Percentiles rank a stretch among this genome's conserved stretches.
phyloP scores from a whole-genome alignment of 2,797 vertebrate genomes.

The Bradypodion ventrale region DNA sequence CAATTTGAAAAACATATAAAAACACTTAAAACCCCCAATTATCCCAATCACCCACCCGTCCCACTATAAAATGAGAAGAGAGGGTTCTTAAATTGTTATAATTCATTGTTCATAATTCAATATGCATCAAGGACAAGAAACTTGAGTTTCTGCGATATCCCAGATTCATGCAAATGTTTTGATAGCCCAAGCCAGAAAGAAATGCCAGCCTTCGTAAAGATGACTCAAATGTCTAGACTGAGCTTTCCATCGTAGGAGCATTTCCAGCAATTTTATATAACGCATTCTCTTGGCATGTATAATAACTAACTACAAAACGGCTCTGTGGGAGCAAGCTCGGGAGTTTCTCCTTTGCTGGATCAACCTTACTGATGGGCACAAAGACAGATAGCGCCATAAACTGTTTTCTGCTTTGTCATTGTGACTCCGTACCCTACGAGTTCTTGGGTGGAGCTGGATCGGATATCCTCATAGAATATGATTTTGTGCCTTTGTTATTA shows the following conservation, averaged over 20 bases:
- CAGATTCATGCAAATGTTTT: not conserved
- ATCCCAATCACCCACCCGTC: too few relatives aligned
- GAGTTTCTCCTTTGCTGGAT: not conserved
- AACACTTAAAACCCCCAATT: too few relatives aligned
- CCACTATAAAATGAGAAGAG: too few relatives aligned
- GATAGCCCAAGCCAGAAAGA: too few relatives aligned
- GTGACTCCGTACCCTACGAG: not conserved
- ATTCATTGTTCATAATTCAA: too few relatives aligned
- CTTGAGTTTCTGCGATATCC: not conserved
- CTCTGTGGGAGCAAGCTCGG: not conserved
- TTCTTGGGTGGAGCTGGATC: not conserved
- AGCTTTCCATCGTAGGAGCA: rapidly evolving
- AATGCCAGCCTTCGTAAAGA: not conserved
- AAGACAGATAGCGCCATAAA: not conserved
- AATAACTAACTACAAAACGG: not conserved
- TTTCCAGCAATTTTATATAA: slow-evolving; percentile 4
- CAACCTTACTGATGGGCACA: not conserved
- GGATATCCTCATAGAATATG: not conserved
- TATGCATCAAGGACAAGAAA: not conserved
- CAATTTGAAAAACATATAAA: too few relatives aligned
- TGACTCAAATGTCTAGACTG: not conserved
- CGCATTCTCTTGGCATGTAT: not conserved
- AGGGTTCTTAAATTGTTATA: too few relatives aligned
- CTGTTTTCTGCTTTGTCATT: not conserved
- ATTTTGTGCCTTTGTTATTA: not conserved